Conservation (phyloP, 2,113 vertebrate species). For the Epinephelus lanceolatus region DNA sequence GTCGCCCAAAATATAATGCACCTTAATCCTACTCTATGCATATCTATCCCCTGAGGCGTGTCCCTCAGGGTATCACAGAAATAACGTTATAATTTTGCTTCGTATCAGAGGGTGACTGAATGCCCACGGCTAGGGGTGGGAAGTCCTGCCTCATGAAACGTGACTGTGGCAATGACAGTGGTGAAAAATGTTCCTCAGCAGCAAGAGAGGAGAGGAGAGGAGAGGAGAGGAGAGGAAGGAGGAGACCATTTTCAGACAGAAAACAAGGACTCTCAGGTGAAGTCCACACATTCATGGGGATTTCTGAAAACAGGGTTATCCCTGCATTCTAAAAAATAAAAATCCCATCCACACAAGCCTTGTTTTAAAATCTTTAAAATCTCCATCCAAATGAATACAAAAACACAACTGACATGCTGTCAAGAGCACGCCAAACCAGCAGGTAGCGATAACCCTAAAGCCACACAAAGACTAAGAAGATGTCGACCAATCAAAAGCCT, state of each 20-base stretch:
- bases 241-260: background rate
- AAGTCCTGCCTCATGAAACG: background rate
- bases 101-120: constrained; percentile 1
- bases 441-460: no score
- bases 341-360: no score
- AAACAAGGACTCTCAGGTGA: background rate
- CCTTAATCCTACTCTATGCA: constrained; percentile 29
- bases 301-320: no score
- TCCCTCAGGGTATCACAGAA: constrained; percentile 7
- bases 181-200: background rate
- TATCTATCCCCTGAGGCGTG: constrained; percentile 11
- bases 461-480: no score
- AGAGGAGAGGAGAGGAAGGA: background rate
- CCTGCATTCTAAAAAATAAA: no score
- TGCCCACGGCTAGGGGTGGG: background rate
- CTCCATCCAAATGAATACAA: no score
- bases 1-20: constrained; percentile 14
- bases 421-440: no score
- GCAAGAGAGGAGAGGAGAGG: background rate
- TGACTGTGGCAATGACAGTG: background rate
- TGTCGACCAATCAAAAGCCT: no score
- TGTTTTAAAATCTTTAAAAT: no score
- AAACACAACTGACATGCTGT: no score
- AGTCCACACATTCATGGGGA: no score
- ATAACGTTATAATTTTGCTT: constrained; percentile 23